phyloP scores from a whole-genome alignment of 2,797 vertebrate species.

The Myotis daubentonii region DNA sequence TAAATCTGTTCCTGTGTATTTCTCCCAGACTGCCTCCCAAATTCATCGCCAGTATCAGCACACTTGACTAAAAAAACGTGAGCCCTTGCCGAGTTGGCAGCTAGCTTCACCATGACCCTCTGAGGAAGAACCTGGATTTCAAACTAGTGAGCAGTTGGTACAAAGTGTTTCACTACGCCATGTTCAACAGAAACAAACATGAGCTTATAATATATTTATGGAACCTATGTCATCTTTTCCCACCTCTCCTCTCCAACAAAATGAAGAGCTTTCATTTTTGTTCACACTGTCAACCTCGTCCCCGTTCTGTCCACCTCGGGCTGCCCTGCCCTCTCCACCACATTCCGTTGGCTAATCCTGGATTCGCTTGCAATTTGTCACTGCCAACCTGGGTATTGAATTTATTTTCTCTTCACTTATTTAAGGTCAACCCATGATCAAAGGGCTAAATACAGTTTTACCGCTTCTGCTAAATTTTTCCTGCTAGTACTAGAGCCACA shows the following conservation, averaged over 20 bases:
- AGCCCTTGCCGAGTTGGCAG: conserved; percentile 36
- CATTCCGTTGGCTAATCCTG: not conserved
- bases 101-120: not conserved
- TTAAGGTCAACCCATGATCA: not conserved
- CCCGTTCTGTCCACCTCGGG: not conserved
- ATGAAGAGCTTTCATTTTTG: not conserved
- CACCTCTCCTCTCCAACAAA: not conserved
- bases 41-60: conserved; percentile 65
- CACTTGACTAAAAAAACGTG: not conserved
- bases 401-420: not conserved
- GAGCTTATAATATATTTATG: not conserved
- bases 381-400: not conserved
- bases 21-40: not conserved
- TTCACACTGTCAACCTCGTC: not conserved
- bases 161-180: not conserved
- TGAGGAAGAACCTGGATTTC: conserved; percentile 34
- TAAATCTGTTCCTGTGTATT: conserved; percentile 36
- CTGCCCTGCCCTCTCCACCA: not conserved
- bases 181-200: not conserved
- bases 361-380: not conserved
- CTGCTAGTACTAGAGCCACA: not conserved
- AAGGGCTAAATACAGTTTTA: not conserved
- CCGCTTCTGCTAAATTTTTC: not conserved
- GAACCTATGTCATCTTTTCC: not conserved
- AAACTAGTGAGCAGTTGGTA: not conserved